Percentiles rank a stretch among this genome's conserved stretches.
These are phyloP conservation scores for Rhabdophis nuchalis DNA, from an alignment of 2,797 vertebrate genomes.

Conservation along the genomic window DNA sequence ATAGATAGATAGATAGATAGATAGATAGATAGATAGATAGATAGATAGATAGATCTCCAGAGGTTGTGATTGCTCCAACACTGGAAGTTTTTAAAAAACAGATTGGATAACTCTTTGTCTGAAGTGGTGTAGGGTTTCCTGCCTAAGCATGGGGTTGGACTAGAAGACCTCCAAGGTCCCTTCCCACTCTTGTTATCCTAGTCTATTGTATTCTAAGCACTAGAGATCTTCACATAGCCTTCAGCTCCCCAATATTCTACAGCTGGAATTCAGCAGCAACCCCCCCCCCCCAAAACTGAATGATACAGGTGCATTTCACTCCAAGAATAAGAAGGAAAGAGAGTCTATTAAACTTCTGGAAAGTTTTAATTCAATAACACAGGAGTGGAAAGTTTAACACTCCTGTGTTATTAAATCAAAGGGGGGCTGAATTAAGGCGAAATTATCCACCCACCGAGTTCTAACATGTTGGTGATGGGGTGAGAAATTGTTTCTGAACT, in stretches of 20 bases:
- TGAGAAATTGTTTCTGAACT: not conserved
- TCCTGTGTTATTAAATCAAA: not conserved
- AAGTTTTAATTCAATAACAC: not conserved
- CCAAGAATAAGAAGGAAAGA: not conserved
- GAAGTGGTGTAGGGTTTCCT: too few relatives aligned
- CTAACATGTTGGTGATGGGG: not conserved
- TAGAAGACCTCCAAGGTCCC: too few relatives aligned
- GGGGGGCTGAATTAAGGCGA: not conserved
- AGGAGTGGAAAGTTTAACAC: not conserved
- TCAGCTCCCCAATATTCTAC: not conserved
- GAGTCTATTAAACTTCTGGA: not conserved
- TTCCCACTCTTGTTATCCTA: too few relatives aligned
- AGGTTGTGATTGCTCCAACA: too few relatives aligned
- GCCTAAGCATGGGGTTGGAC: too few relatives aligned
- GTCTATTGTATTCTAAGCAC: not conserved
- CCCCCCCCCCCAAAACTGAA: too few relatives aligned
- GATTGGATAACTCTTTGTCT: too few relatives aligned
- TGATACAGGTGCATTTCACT: not conserved
- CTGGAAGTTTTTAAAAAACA: too few relatives aligned
- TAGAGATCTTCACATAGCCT: not conserved
- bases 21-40: too few relatives aligned
- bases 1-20: too few relatives aligned
- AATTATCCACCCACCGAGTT: not conserved
- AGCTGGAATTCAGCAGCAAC: not conserved
- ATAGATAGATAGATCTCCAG: too few relatives aligned